Evolutionary conservation across 2,113 vertebrate genomes (phyloP).

Genomic region (Tricholaema leucomelas): DNA sequence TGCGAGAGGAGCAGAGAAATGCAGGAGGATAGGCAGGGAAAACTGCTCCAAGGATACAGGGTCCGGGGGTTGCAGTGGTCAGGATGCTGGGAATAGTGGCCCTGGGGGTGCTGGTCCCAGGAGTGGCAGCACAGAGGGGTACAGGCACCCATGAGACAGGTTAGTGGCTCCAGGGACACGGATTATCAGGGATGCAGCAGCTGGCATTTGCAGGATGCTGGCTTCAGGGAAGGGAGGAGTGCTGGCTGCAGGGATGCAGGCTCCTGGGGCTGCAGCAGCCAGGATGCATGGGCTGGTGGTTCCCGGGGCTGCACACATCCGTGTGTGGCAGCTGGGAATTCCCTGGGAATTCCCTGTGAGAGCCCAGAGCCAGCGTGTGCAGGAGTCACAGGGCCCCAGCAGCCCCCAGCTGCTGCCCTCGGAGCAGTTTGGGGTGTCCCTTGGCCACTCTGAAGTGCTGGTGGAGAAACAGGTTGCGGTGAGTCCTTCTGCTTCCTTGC

Average conservation of each 20-base stretch:
- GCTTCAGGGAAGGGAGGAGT: neutral
- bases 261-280: neutral
- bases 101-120: neutral
- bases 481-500: neutral
- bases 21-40: neutral
- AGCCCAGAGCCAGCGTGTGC: neutral
- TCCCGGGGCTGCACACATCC: neutral
- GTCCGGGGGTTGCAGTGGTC: neutral
- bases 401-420: fast-evolving
- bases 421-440: neutral
- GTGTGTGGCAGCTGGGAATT: no score
- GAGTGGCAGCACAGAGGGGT: neutral
- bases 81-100: neutral
- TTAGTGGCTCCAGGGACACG: neutral
- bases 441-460: neutral
- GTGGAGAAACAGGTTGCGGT: neutral
- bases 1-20: neutral
- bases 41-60: fast-evolving
- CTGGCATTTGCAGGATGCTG: neutral
- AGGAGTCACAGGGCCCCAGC: neutral
- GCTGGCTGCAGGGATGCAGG: neutral
- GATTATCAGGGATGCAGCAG: neutral
- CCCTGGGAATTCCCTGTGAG: neutral
- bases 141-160: neutral
- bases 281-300: neutral